Conservation (phyloP, 2,797 vertebrate species). For the Tenualosa thibaudeaui region DNA sequence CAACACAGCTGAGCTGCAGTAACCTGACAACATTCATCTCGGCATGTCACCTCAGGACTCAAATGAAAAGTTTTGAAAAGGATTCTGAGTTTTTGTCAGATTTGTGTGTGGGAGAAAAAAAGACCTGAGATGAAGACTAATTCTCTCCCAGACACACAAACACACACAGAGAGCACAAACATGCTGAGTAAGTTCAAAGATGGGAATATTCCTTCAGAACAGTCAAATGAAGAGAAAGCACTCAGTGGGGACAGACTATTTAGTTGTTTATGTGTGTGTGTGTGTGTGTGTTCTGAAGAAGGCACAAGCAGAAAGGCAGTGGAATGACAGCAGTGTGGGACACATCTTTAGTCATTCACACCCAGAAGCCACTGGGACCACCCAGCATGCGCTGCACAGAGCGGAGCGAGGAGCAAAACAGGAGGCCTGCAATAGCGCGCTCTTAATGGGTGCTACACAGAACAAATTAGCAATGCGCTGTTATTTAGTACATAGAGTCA, state of each 20-base stretch:
- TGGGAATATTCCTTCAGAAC: neutral
- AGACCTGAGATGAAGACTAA: neutral
- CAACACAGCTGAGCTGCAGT: neutral
- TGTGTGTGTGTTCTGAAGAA: neutral
- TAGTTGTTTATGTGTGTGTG: neutral
- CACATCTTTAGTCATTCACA: slow-evolving; percentile 11
- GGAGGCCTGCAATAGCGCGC: neutral
- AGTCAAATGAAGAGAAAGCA: neutral
- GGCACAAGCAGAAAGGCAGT: neutral
- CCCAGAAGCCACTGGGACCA: slow-evolving; percentile 3
- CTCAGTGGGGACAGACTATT: neutral
- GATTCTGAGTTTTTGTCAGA: neutral
- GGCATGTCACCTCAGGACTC: neutral
- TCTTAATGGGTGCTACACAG: neutral
- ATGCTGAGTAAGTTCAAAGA: neutral
- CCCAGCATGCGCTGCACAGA: neutral
- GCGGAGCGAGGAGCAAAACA: neutral
- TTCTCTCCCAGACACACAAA: neutral
- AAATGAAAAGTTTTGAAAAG: neutral
- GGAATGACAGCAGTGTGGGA: neutral
- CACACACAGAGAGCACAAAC: neutral
- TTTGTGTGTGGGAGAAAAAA: neutral
- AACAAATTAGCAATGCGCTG: neutral
- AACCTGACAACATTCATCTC: neutral
- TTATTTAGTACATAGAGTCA: neutral